Evolutionary conservation across 2,888 invertebrate genomes (phyloP).

Genomic region (Dione vanillae): DNA sequence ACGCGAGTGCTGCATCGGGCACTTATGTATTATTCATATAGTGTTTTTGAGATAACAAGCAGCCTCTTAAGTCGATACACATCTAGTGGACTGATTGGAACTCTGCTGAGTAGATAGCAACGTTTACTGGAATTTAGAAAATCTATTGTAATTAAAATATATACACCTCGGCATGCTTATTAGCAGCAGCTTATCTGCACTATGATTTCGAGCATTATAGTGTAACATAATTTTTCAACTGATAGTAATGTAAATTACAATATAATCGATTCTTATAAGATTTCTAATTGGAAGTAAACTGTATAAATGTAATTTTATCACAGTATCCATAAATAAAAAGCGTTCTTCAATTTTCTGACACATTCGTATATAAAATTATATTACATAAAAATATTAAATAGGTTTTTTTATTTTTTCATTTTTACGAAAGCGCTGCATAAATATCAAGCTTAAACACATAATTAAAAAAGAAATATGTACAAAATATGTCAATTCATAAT

Average conservation of each 20-base stretch:
- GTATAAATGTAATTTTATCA: background rate
- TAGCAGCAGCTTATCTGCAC: slow-evolving; percentile 12
- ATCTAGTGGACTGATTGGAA: slow-evolving; percentile 80
- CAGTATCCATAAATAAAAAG: background rate
- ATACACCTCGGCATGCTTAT: slow-evolving; percentile 33
- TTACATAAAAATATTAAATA: no score
- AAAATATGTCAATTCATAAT: background rate
- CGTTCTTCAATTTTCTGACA: slow-evolving; percentile 30
- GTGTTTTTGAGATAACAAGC: slow-evolving; percentile 84
- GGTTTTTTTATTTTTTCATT: slow-evolving; percentile 3
- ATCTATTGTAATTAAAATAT: slow-evolving; percentile 67
- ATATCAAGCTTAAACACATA: background rate
- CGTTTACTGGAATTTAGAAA: slow-evolving; percentile 54
- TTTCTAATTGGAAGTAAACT: background rate
- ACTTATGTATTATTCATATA: slow-evolving; percentile 84
- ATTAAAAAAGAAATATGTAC: background rate
- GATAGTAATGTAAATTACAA: no score
- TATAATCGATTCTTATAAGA: slow-evolving; percentile 22
- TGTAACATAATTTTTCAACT: no score
- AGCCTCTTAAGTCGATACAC: slow-evolving; percentile 79
- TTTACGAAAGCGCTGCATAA: background rate
- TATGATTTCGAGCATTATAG: background rate
- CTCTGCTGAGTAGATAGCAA: slow-evolving; percentile 59
- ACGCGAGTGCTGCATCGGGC: slow-evolving; percentile 67
- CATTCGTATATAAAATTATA: no score